Base-by-base conservation (phyloP, 2,888 invertebrate species). In the Alentia gelatinosa region DNA sequence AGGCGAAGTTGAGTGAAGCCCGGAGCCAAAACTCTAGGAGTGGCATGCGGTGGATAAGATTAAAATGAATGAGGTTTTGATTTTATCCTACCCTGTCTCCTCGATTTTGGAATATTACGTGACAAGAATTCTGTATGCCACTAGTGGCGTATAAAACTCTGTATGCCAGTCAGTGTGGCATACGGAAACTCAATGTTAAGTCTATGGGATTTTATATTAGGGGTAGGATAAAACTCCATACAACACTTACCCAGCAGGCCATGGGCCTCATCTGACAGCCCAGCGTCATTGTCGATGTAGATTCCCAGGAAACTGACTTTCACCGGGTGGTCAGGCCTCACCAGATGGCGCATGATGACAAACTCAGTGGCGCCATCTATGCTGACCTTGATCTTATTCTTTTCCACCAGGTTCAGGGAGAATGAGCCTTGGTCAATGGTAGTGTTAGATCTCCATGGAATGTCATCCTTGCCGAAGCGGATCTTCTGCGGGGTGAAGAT, bases 291-390 rank as follows among this genome's bases (percentile, higher is more conserved):
- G 23, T 90, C 74, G 26, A 93, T 39, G 74, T 93, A 93, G 68
- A 93, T 91, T n/a, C 93, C 93, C 37, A 93, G 84, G 68, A 90
- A 93, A 79, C 84, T 75, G 63, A 92, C 90, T 47, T 91, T 92
- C 37, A 56, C 79, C 0, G 75, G 86, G 37, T 79, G 33, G 12
- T 26, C 30, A 4, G 40, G 15, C 23, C 50, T 75, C 33, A 83
- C 89, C 37, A 91, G 74, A 40, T 93, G 93, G 33, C 92, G 50
- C 63, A 92, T 56, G 19, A 92, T 33, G 7, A 90, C 35, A 39
- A 92, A 89, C 40, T 26, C 42, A 19, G 89, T 68, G 39, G 33
- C 30, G 83, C 42, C 74, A 37, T 75, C 90, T n/a, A 90, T 86
- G n/a, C 26, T 63, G 19, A 90, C 56, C 39, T 26, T 68, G 19